These are phyloP conservation scores for Slavum lentiscoides DNA, from an alignment of 2,888 invertebrate genomes.

Conservation along the genomic window DNA sequence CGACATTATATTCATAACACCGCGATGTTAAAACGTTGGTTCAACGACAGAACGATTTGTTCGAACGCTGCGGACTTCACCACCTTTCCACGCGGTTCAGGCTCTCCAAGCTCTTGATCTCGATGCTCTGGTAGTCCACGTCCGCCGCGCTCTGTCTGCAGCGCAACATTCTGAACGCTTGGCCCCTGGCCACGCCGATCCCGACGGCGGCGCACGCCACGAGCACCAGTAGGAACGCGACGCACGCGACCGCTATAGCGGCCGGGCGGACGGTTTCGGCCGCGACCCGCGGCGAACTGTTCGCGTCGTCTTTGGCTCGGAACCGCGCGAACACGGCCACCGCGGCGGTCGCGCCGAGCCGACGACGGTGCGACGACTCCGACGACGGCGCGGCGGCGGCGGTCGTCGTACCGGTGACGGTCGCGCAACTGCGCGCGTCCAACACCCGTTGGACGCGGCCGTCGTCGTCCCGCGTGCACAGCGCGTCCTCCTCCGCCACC, in stretches of 20 bases:
- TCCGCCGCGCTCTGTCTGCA: conserved; percentile 16
- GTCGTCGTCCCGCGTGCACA: no score
- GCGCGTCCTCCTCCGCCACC: no score
- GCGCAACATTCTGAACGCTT: not conserved
- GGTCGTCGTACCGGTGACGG: not conserved
- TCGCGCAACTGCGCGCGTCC: no score
- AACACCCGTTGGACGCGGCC: no score
- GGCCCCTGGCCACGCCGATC: not conserved
- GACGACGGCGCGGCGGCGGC: not conserved
- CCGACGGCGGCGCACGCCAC: conserved; percentile 9
- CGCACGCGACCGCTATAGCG: not conserved
- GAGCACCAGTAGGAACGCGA: not conserved
- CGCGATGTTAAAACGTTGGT: no score
- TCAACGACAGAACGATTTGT: no score
- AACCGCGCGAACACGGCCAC: conserved; percentile 25
- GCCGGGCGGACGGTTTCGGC: not conserved
- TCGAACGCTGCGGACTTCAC: not conserved
- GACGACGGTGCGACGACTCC: no score
- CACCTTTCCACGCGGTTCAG: conserved; percentile 37
- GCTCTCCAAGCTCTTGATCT: conserved; percentile 43
- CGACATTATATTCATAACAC: no score
- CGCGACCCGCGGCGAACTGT: not conserved
- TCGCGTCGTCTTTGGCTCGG: not conserved
- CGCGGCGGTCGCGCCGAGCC: no score
- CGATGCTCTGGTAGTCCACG: conserved; percentile 40